These are phyloP conservation scores for Eumaeus atala DNA, from an alignment of 1,140 invertebrate genomes.

Conservation along the genomic window DNA sequence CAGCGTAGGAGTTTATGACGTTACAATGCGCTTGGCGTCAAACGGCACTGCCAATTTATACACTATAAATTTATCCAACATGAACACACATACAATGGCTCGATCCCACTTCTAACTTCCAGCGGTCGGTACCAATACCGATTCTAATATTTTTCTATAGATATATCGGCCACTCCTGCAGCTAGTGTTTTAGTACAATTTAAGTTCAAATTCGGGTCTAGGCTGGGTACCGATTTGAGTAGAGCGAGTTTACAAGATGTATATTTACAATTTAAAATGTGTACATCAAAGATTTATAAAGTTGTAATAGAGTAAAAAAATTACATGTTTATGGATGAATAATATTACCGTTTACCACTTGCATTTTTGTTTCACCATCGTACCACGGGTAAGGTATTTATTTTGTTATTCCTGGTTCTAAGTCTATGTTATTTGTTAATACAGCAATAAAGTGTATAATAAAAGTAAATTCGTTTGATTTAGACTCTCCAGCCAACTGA, in stretches of 20 bases:
- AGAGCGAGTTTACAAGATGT: slow-evolving; percentile 29
- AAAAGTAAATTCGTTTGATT: neutral
- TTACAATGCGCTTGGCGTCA: too few relatives aligned
- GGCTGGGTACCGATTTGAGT: slow-evolving; percentile 34
- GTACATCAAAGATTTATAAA: slow-evolving; percentile 49
- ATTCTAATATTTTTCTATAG: slow-evolving; percentile 28
- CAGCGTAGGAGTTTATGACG: too few relatives aligned
- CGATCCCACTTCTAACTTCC: too few relatives aligned
- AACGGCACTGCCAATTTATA: too few relatives aligned
- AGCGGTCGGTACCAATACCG: neutral
- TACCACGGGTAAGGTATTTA: slow-evolving; percentile 69
- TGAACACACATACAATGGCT: too few relatives aligned
- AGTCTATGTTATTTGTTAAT: slow-evolving; percentile 70
- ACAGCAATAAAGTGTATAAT: slow-evolving; percentile 49
- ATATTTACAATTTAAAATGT: slow-evolving; percentile 50
- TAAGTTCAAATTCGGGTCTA: slow-evolving; percentile 56
- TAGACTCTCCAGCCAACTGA: too few relatives aligned
- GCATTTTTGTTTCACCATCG: slow-evolving; percentile 48
- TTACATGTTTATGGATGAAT: slow-evolving; percentile 37
- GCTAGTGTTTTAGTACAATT: slow-evolving; percentile 67
- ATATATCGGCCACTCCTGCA: slow-evolving; percentile 20
- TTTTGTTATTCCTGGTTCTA: slow-evolving; percentile 69
- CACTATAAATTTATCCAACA: too few relatives aligned
- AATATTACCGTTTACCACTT: slow-evolving; percentile 33
- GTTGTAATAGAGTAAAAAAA: slow-evolving; percentile 25